Evolutionary conservation across 2,797 vertebrate genomes (phyloP).

Genomic region (Salarias fasciatus): DNA sequence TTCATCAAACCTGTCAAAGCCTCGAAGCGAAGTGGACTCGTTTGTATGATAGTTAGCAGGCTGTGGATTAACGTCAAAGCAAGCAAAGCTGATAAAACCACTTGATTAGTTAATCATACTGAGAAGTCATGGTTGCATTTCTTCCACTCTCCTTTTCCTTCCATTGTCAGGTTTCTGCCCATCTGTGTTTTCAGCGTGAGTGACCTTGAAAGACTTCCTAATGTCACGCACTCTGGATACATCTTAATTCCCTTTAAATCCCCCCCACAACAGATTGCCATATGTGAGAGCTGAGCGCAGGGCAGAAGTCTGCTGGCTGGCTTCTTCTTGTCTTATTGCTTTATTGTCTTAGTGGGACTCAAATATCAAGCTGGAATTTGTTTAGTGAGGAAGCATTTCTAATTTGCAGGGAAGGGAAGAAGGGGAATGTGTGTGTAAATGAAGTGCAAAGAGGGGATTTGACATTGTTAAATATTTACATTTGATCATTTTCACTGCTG

Average conservation of each 20-base stretch:
- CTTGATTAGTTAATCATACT: not conserved
- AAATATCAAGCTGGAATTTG: slow-evolving; percentile 3
- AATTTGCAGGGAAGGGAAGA: not conserved
- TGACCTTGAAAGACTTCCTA: slow-evolving; percentile 69
- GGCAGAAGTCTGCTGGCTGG: slow-evolving; percentile 24
- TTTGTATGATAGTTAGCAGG: not conserved
- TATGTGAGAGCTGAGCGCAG: slow-evolving; percentile 53
- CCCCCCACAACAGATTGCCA: slow-evolving; percentile 64
- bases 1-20: too few species aligned
- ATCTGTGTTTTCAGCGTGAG: slow-evolving; percentile 37
- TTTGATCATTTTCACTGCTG: not conserved
- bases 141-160: not conserved
- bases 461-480: slow-evolving; percentile 14
- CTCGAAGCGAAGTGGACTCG: too few species aligned
- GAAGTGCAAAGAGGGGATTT: not conserved
- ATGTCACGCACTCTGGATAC: slow-evolving; percentile 57
- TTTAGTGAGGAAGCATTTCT: slow-evolving; percentile 6
- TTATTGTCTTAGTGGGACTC: slow-evolving; percentile 19
- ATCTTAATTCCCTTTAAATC: slow-evolving; percentile 77
- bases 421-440: not conserved
- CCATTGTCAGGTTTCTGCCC: slow-evolving; percentile 5
- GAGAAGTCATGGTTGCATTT: not conserved
- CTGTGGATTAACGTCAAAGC: not conserved
- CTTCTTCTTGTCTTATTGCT: slow-evolving; percentile 15
- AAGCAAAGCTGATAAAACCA: too few species aligned